phyloP scores from a whole-genome alignment of 2,797 vertebrate species.

The Monodelphis domestica region DNA sequence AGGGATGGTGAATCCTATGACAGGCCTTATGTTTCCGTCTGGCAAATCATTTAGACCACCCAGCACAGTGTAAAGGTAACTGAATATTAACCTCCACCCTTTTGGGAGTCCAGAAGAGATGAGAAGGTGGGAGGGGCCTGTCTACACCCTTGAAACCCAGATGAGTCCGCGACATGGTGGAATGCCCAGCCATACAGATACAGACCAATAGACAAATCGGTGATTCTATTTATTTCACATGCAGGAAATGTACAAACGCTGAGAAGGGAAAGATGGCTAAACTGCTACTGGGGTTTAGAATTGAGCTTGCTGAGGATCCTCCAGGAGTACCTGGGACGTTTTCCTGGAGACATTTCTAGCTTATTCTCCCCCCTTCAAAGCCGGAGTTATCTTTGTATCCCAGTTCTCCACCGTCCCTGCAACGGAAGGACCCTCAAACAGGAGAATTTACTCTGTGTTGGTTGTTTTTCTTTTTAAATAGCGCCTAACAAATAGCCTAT shows the following conservation, averaged over 20 bases:
- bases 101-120: background rate
- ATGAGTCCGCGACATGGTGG: background rate
- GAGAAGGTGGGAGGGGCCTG: background rate
- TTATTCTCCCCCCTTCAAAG: background rate
- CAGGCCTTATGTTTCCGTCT: background rate
- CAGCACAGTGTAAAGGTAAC: background rate
- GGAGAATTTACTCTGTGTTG: background rate
- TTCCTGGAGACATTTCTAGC: background rate
- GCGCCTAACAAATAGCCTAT: background rate
- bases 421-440: background rate
- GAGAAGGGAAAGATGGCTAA: background rate
- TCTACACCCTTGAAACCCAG: background rate
- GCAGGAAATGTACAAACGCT: background rate
- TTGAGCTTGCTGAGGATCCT: background rate
- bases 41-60: background rate
- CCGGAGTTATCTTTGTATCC: background rate
- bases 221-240: background rate
- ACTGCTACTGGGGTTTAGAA: background rate
- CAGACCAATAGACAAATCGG: background rate
- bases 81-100: background rate
- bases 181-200: background rate
- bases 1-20: background rate
- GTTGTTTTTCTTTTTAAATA: background rate
- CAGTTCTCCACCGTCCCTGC: background rate
- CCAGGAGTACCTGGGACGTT: background rate